A percentile compares a stretch with the other conserved stretches of the same genome.
Conservation (phyloP, 1,140 invertebrate genomes). For the Luehdorfia chinensis region DNA sequence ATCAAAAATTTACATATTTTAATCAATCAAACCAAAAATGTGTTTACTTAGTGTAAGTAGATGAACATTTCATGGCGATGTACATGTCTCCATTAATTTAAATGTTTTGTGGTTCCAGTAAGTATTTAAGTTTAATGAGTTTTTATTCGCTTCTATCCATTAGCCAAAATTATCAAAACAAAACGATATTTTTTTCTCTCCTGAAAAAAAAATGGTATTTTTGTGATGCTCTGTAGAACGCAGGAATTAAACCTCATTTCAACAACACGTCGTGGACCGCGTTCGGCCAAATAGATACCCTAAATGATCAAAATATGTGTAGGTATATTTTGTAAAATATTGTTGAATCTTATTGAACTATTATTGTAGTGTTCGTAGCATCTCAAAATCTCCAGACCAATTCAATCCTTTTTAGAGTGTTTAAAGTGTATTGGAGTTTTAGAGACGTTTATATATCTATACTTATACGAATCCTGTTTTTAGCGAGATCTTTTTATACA, state of each 20-base stretch:
- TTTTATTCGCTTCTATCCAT: too few relatives aligned
- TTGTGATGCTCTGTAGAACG: too few relatives aligned
- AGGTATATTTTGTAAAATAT: constrained; percentile 71
- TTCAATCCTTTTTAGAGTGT: constrained; percentile 66
- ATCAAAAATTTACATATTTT: too few relatives aligned
- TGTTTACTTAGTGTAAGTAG: too few relatives aligned
- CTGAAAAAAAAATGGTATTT: too few relatives aligned
- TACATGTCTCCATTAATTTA: too few relatives aligned
- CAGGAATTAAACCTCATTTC: constrained; percentile 2
- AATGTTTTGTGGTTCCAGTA: too few relatives aligned
- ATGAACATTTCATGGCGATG: too few relatives aligned
- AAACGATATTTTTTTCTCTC: too few relatives aligned
- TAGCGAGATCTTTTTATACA: constrained; percentile 65
- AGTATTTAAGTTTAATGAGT: too few relatives aligned
- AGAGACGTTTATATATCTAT: constrained; percentile 66
- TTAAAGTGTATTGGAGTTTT: constrained; percentile 64
- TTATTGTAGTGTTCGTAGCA: constrained; percentile 62
- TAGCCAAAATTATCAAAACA: too few relatives aligned
- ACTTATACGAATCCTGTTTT: constrained; percentile 64
- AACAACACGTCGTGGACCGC: constrained; percentile 23
- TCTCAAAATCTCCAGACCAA: constrained; percentile 72
- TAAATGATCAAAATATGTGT: constrained; percentile 33
- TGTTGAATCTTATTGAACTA: constrained; percentile 59
- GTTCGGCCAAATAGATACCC: constrained; percentile 41
- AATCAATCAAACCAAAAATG: too few relatives aligned